These are phyloP conservation scores for Scytalopus superciliaris DNA, from an alignment of 2,113 vertebrate genomes.

Conservation along the genomic window DNA sequence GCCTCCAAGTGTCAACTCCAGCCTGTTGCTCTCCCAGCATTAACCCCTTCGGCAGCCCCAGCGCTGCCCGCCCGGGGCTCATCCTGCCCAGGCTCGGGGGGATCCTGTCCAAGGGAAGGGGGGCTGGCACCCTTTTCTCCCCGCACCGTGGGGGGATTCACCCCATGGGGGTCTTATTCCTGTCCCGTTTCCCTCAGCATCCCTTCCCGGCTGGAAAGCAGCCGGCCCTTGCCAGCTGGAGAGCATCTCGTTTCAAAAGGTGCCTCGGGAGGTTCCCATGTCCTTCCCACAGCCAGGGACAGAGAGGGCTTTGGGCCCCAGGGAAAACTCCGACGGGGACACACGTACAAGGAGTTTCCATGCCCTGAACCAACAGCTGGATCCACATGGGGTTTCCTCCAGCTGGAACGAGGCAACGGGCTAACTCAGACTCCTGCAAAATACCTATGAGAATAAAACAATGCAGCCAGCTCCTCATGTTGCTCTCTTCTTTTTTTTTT, in stretches of 20 bases:
- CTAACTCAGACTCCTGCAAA: not conserved
- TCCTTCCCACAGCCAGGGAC: not conserved
- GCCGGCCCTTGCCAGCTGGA: not conserved
- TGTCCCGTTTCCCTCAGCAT: not conserved
- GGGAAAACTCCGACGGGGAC: not conserved
- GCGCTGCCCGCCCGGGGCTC: not conserved
- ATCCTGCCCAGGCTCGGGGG: not conserved
- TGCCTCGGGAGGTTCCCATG: not conserved
- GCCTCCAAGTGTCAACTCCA: constrained; percentile 71
- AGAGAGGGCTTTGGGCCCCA: not conserved
- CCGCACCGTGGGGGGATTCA: not conserved
- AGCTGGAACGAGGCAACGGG: not conserved
- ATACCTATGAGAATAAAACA: constrained; percentile 19
- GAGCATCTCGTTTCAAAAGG: not conserved
- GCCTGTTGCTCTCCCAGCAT: not conserved
- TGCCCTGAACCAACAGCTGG: constrained; percentile 15
- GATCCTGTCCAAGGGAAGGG: not conserved
- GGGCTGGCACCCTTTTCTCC: not conserved
- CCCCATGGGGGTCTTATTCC: not conserved
- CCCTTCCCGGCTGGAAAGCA: not conserved
- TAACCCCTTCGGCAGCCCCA: constrained; percentile 56
- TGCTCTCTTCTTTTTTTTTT: not conserved
- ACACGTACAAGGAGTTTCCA: not conserved
- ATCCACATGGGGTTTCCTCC: not conserved
- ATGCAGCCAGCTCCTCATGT: not conserved